phyloP scores from a whole-genome alignment of 1,140 invertebrate genomes.

The Drosophila willistoni region DNA sequence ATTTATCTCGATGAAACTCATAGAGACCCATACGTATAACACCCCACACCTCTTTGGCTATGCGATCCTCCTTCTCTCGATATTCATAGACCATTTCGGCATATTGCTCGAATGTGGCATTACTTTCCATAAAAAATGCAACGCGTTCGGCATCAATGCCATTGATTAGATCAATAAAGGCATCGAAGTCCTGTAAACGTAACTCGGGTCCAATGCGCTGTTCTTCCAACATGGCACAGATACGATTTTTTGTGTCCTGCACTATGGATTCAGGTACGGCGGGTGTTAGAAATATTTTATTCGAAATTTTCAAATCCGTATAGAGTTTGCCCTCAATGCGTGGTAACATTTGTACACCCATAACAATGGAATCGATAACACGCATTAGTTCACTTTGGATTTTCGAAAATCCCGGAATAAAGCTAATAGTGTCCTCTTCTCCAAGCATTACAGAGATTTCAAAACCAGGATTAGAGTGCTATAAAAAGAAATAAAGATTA shows the following conservation, averaged over 20 bases:
- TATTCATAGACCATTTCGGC: conserved; percentile 87
- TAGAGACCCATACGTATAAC: conserved; percentile 92
- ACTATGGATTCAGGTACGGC: conserved; percentile 87
- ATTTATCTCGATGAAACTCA: conserved; percentile 91
- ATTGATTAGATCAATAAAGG: conserved; percentile 91
- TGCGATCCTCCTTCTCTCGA: conserved; percentile 86
- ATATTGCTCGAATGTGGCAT: conserved; percentile 88
- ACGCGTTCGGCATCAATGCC: conserved; percentile 87
- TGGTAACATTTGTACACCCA: conserved; percentile 88
- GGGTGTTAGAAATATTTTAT: conserved; percentile 84
- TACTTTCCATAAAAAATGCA: conserved; percentile 87
- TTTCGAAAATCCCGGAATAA: conserved; percentile 91
- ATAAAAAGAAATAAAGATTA: conserved; percentile 44
- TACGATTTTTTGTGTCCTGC: conserved; percentile 84
- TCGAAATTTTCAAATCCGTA: conserved; percentile 66
- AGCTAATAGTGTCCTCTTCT: conserved; percentile 87
- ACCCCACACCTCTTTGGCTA: conserved; percentile 87
- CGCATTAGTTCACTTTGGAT: conserved; percentile 89
- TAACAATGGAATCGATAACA: conserved; percentile 89
- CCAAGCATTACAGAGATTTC: conserved; percentile 88
- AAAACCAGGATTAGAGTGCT: conserved; percentile 90
- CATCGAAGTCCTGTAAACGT: conserved; percentile 90
- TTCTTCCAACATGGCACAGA: conserved; percentile 87
- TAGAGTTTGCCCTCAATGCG: conserved; percentile 86
- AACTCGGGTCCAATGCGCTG: conserved; percentile 88